These are phyloP conservation scores for Girardia tigrina DNA, from an alignment of 2,888 invertebrate species.

Conservation along the genomic window DNA sequence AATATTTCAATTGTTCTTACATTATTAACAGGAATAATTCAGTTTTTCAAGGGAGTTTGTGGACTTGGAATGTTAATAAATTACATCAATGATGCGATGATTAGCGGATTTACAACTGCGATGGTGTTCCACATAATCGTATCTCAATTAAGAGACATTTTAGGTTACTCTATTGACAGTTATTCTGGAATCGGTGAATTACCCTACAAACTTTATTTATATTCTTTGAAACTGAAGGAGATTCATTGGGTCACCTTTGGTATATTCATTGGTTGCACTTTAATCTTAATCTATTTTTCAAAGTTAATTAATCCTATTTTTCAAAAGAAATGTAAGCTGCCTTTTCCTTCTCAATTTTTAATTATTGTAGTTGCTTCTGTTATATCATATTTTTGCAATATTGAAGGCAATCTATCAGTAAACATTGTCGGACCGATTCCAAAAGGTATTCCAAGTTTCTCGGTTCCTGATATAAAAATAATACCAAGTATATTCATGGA, in stretches of 20 bases:
- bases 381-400: not conserved
- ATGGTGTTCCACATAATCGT: conserved; percentile 45
- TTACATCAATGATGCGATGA: conserved; percentile 46
- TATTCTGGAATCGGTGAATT: conserved; percentile 17
- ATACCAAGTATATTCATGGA: conserved; percentile 25
- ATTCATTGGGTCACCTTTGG: not conserved
- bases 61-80: conserved; percentile 45
- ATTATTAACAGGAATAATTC: conserved; percentile 23
- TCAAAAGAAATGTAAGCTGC: not conserved
- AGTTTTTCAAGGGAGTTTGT: conserved; percentile 41
- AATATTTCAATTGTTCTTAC: not conserved
- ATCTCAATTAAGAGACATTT: conserved; percentile 43
- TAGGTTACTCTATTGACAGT: conserved; percentile 41
- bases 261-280: not conserved
- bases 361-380: not conserved
- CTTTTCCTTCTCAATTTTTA: not conserved
- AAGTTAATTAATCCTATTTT: not conserved
- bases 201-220: not conserved
- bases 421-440: not conserved
- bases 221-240: not conserved
- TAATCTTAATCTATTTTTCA: not conserved
- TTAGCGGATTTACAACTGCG: conserved; percentile 45
- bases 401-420: not conserved
- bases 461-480: conserved; percentile 27
- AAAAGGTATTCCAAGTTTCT: conserved; percentile 24